Percentiles rank a stretch among this genome's conserved stretches.
phyloP scores from a whole-genome alignment of 2,113 vertebrate species.

The Tympanuchus pallidicinctus region DNA sequence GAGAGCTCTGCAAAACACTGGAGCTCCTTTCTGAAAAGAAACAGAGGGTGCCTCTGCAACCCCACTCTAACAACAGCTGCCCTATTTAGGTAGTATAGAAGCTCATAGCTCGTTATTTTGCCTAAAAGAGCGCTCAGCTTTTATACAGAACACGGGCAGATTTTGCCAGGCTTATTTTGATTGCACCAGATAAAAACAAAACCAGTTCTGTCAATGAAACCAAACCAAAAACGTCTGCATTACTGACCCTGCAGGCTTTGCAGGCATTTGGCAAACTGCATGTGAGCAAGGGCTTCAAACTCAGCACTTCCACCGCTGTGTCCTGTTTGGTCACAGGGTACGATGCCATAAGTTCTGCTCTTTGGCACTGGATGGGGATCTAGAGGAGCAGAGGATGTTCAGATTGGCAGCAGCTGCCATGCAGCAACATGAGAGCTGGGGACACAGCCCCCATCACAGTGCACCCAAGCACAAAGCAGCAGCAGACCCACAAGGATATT shows the following conservation, averaged over 20 bases:
- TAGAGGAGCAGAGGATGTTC: neutral
- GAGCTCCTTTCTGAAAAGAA: slow-evolving; percentile 7
- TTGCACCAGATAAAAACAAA: neutral
- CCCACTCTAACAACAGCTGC: slow-evolving; percentile 57
- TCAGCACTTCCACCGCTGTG: neutral
- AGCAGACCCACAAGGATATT: accelerated
- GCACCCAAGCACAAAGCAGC: accelerated
- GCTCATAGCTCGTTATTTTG: neutral
- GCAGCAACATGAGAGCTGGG: accelerated
- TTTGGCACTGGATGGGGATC: neutral
- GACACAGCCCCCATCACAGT: accelerated
- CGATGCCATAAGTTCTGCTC: too few relatives aligned
- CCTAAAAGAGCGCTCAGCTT: neutral
- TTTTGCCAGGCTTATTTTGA: slow-evolving; percentile 10
- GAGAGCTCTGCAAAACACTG: slow-evolving; percentile 16
- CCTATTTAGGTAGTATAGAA: slow-evolving; percentile 3
- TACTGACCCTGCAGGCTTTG: neutral
- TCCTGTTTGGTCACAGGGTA: accelerated
- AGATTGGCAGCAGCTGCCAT: too few relatives aligned
- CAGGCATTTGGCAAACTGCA: accelerated
- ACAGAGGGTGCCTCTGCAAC: slow-evolving; percentile 34
- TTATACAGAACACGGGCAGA: neutral
- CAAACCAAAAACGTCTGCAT: neutral
- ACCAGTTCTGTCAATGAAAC: neutral
- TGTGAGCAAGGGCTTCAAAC: neutral